Evolutionary conservation across 2,113 vertebrate species (phyloP).

Genomic region (Canis aureus): DNA sequence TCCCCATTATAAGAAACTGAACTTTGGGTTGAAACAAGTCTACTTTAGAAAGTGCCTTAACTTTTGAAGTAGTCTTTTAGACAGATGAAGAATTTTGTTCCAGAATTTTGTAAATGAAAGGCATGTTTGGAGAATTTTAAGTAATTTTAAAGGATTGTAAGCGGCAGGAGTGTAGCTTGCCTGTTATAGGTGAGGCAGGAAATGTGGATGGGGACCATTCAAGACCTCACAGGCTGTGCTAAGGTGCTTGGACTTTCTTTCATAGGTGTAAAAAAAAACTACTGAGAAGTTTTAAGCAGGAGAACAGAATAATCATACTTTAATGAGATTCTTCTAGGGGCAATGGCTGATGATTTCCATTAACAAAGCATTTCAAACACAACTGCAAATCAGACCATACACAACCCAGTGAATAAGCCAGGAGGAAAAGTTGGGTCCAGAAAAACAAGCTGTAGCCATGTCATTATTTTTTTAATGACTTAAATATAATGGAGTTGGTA

Average conservation of each 20-base stretch:
- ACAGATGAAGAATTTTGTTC: background rate
- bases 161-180: background rate
- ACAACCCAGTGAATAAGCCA: background rate
- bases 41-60: background rate
- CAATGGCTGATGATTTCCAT: background rate
- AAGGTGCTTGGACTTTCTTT: background rate
- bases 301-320: background rate
- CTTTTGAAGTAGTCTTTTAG: background rate
- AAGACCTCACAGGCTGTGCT: background rate
- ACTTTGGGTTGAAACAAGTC: background rate
- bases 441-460: background rate
- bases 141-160: background rate
- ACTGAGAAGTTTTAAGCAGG: too few relatives aligned
- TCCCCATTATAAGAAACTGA: background rate
- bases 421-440: background rate
- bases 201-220: background rate
- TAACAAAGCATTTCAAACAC: background rate
- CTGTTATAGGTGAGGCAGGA: background rate
- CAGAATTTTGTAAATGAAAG: background rate
- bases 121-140: background rate
- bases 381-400: background rate
- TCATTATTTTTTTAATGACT: background rate
- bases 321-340: background rate
- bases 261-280: background rate
- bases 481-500: background rate